Percentiles rank a stretch among this genome's conserved stretches.
Conservation (phyloP, 1,140 invertebrate genomes). For the Pseudobourletiella spinata region DNA sequence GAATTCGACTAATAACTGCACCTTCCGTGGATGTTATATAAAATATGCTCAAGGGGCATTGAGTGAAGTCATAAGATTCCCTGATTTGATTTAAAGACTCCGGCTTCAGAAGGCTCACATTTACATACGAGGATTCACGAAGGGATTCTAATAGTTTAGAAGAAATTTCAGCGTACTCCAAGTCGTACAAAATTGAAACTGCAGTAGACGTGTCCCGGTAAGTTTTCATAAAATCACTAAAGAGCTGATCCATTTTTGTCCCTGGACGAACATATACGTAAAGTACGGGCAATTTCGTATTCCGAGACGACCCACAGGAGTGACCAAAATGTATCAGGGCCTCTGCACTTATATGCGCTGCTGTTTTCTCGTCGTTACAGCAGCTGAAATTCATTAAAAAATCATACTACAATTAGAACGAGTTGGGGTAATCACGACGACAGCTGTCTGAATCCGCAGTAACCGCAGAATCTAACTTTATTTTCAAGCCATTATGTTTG, state of each 20-base stretch:
- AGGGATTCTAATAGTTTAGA: neutral
- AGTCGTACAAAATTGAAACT: constrained; percentile 63
- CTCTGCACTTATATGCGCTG: constrained; percentile 72
- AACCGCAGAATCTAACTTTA: neutral
- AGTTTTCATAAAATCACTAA: constrained; percentile 10
- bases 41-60: too few species aligned
- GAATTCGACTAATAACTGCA: constrained; percentile 3
- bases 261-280: constrained; percentile 47
- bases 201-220: constrained; percentile 34
- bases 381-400: constrained; percentile 54
- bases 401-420: too few species aligned
- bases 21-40: constrained; percentile 11
- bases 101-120: neutral
- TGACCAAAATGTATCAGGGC: constrained; percentile 84
- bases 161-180: constrained; percentile 46
- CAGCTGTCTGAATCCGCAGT: too few species aligned
- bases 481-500: neutral
- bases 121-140: neutral
- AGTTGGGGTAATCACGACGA: too few species aligned
- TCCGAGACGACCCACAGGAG: constrained; percentile 64
- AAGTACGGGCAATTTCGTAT: constrained; percentile 57
- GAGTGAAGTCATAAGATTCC: too few species aligned
- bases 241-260: constrained; percentile 34
- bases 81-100: too few species aligned
- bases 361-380: constrained; percentile 85